These are phyloP conservation scores for Seira ritae DNA, from an alignment of 2,888 invertebrate genomes.

Conservation along the genomic window DNA sequence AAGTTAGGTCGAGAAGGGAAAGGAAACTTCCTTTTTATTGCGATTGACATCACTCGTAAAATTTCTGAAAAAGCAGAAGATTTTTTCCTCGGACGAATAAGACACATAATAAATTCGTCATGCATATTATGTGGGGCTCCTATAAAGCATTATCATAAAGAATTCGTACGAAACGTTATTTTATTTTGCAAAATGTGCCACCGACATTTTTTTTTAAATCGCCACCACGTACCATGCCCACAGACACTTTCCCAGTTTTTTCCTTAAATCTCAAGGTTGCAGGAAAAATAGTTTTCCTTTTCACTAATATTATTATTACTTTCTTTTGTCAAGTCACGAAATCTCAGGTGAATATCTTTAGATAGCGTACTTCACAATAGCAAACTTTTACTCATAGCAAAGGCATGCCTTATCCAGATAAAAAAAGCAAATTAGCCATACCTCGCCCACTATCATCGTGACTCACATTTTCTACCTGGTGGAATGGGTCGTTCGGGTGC, in stretches of 20 bases:
- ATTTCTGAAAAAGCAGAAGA: no score
- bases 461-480: neutral
- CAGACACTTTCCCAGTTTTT: conserved; percentile 44
- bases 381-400: neutral
- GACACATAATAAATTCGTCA: no score
- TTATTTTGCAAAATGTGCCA: neutral
- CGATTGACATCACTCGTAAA: no score
- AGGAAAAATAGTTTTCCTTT: conserved; percentile 47
- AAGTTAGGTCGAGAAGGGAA: no score
- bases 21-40: no score
- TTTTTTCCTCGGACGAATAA: no score
- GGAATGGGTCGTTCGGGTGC: neutral
- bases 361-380: neutral
- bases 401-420: no score
- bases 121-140: no score
- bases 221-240: conserved; percentile 48
- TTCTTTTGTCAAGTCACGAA: conserved; percentile 28
- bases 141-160: neutral
- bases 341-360: conserved; percentile 23
- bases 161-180: neutral
- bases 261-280: conserved; percentile 44
- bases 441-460: neutral
- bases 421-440: neutral
- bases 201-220: neutral
- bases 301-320: conserved; percentile 29